Evolutionary conservation across 2,113 vertebrate species (phyloP).

Genomic region (Pungitius pungitius): DNA sequence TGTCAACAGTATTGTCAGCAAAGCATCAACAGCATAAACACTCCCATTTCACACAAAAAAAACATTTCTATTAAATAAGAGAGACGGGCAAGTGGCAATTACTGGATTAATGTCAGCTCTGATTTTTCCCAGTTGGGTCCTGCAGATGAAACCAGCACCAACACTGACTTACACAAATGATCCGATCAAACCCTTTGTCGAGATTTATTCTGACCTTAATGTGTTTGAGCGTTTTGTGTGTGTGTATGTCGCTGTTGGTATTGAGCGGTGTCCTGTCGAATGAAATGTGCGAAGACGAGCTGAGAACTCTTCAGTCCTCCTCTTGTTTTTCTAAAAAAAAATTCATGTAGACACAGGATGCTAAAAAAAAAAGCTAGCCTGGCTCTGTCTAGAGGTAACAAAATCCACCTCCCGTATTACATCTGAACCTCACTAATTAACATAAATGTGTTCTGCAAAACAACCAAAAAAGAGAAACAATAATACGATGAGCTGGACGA

Average conservation of each 20-base stretch:
- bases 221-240: constrained; percentile 16
- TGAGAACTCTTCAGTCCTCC: constrained; percentile 52
- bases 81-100: constrained; percentile 60
- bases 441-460: background rate
- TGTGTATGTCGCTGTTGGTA: constrained; percentile 35
- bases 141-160: constrained; percentile 37
- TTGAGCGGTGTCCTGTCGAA: constrained; percentile 49
- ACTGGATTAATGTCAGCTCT: constrained; percentile 66
- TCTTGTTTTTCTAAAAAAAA: no score
- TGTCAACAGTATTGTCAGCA: constrained; percentile 2
- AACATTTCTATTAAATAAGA: constrained; percentile 69
- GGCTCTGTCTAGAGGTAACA: background rate
- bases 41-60: constrained; percentile 45
- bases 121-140: constrained; percentile 42
- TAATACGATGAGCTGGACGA: background rate
- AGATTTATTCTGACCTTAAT: constrained; percentile 63
- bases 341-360: no score
- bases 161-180: constrained; percentile 44
- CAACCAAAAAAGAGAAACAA: background rate
- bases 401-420: background rate
- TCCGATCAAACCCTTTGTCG: constrained; percentile 58
- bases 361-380: background rate
- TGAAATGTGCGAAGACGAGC: constrained; percentile 59
- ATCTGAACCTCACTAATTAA: background rate
- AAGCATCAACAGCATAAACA: constrained; percentile 43